Percentiles rank a stretch among this genome's conserved stretches.
Conservation (phyloP, 1,140 invertebrate genomes). For the Drosophila burlai region DNA sequence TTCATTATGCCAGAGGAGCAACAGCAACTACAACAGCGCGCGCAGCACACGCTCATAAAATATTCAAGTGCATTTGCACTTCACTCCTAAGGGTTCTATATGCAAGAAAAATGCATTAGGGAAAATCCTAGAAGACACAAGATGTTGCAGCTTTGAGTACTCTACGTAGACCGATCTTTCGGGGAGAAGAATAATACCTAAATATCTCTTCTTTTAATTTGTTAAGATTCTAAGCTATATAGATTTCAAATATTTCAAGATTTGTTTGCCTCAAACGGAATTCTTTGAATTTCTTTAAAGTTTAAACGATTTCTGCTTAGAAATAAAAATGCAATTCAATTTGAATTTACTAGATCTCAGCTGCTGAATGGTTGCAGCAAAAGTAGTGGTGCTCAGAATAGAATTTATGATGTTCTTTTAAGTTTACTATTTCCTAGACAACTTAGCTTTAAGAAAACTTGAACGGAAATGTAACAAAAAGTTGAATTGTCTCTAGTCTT, state of each 20-base stretch:
- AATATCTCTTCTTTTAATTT: neutral
- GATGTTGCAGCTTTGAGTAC: slow-evolving; percentile 13
- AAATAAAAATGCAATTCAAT: neutral
- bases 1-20: slow-evolving; percentile 56
- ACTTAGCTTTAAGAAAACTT: neutral
- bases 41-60: slow-evolving; percentile 63
- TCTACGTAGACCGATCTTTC: neutral
- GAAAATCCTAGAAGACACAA: slow-evolving; percentile 12
- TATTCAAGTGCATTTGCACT: slow-evolving; percentile 79
- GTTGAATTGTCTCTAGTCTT: no score
- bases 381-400: neutral
- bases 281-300: neutral
- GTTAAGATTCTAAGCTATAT: neutral
- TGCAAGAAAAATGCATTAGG: slow-evolving; percentile 39
- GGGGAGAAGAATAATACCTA: no score
- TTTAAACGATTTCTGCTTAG: neutral
- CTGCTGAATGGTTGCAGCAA: neutral
- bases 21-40: slow-evolving; percentile 33
- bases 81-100: slow-evolving; percentile 38
- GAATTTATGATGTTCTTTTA: neutral
- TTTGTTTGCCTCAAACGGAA: neutral
- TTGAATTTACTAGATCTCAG: neutral
- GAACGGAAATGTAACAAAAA: neutral
- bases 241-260: neutral
- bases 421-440: neutral